Evolutionary conservation across 2,113 vertebrate genomes (phyloP).

Genomic region (Ibidorhyncha struthersii): DNA sequence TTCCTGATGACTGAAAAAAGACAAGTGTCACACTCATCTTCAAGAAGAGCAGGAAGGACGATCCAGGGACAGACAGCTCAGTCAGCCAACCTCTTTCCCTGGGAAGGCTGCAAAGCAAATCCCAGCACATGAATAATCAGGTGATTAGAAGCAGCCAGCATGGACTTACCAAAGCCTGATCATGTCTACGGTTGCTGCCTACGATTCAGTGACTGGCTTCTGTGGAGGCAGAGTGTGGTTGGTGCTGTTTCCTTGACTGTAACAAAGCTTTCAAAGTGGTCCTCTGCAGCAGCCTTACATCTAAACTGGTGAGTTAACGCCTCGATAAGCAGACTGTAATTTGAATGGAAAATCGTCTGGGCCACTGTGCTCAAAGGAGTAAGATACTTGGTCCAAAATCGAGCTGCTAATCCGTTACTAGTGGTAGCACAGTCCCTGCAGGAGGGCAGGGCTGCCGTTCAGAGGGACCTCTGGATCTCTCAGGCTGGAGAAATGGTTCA

Average conservation of each 20-base stretch:
- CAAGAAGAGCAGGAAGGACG: not conserved
- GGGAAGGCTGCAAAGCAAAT: not conserved
- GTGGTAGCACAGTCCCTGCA: not conserved
- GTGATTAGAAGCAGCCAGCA: not conserved
- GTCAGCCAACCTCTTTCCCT: not conserved
- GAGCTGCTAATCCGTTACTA: not conserved
- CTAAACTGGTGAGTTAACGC: not conserved
- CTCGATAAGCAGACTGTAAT: not conserved
- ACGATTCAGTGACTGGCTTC: not conserved
- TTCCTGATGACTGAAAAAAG: not conserved
- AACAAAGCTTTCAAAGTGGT: not conserved
- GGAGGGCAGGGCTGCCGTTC: not conserved
- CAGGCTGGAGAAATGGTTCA: not conserved
- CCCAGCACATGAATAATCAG: not conserved
- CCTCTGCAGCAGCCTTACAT: not conserved
- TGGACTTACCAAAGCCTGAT: not conserved
- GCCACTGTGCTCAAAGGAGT: not conserved
- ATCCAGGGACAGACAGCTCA: not conserved
- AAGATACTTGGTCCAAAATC: not conserved
- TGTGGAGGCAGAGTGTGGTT: not conserved
- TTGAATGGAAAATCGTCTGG: not conserved
- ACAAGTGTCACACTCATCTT: not conserved
- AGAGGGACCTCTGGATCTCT: not conserved
- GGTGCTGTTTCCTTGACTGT: not conserved
- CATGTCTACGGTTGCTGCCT: not conserved